phyloP scores from a whole-genome alignment of 2,113 vertebrate genomes.

The Gallinago media region DNA sequence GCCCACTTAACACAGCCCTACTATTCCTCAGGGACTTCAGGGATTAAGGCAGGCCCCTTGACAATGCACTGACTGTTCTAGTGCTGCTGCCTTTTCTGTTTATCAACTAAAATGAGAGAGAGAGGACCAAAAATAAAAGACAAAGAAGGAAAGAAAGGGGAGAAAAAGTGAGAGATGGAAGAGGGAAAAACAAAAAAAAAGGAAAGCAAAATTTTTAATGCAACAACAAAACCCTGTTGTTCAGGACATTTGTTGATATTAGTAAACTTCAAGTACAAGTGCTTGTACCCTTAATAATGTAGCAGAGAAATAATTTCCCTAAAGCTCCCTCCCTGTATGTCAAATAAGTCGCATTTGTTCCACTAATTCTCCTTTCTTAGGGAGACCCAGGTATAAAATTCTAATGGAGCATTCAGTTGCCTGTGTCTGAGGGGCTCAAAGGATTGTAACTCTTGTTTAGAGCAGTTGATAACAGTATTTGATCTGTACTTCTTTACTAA shows the following conservation, averaged over 20 bases:
- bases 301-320: not conserved
- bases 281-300: not conserved
- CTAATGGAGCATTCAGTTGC: not conserved
- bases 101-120: slow-evolving; percentile 3
- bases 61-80: slow-evolving; percentile 40
- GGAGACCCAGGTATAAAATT: not conserved
- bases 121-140: not conserved
- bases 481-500: not conserved
- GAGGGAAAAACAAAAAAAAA: rapidly evolving
- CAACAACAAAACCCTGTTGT: not conserved
- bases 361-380: not conserved
- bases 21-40: slow-evolving; percentile 29
- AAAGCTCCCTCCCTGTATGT: not conserved
- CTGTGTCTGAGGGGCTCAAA: not conserved
- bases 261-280: not conserved
- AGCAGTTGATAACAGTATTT: not conserved
- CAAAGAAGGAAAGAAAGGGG: not conserved
- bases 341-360: not conserved
- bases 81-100: slow-evolving; percentile 7
- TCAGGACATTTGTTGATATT: not conserved
- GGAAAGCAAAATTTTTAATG: not conserved
- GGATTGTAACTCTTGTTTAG: not conserved
- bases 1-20: slow-evolving; percentile 51
- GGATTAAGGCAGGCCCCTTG: slow-evolving; percentile 39
- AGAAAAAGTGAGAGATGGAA: not conserved